Evolutionary conservation across 2,888 invertebrate species (phyloP), one percentile per base, ranked within the genome.

Genomic region (Choreutis nemorana): DNA sequence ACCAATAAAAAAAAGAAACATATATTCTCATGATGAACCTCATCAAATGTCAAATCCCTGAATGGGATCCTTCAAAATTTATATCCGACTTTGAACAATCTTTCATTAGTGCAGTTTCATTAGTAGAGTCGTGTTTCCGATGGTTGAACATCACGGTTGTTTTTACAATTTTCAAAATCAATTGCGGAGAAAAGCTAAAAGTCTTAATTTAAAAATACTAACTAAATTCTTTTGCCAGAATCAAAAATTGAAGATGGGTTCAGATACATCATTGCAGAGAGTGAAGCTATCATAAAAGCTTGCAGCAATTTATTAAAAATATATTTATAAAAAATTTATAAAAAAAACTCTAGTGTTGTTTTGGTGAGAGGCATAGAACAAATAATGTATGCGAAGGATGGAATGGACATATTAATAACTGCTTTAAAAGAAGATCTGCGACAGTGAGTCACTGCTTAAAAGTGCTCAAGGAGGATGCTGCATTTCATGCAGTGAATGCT

Each of bases 321-420:
- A 22, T 9, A 22, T 22, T 22, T n/a, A 22, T 10, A 15, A 4
- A 12, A 11, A 18, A 14, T 18, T 15, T 13, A 11, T 5, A 35
- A 26, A 35, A 32, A 28, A 21, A 29, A 28, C 22, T 32, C 21
- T 35, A 30, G 35, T 35, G 32, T 30, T 29, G 29, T 28, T 33
- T 30, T 27, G 30, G 33, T 15, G 24, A 30, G 22, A 15, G 26
- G 22, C 30, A 30, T 11, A 20, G 29, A 4, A 33, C 30, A 20
- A 33, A 23, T 28, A 33, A 33, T 22, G 30, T 21, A 14, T 33
- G 30, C 11, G 31, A 34, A 28, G 34, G 34, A 23, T 34, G 31
- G 31, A 34, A 29, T 28, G 28, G 30, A 20, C 25, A 34, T 25
- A 26, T 34, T 14, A 25, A 25, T 25, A 25, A 25, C n/a, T n/a